A percentile compares a stretch with the other conserved stretches of the same genome.
Conservation (phyloP, 2,113 vertebrate genomes). For the Diadophis punctatus region DNA sequence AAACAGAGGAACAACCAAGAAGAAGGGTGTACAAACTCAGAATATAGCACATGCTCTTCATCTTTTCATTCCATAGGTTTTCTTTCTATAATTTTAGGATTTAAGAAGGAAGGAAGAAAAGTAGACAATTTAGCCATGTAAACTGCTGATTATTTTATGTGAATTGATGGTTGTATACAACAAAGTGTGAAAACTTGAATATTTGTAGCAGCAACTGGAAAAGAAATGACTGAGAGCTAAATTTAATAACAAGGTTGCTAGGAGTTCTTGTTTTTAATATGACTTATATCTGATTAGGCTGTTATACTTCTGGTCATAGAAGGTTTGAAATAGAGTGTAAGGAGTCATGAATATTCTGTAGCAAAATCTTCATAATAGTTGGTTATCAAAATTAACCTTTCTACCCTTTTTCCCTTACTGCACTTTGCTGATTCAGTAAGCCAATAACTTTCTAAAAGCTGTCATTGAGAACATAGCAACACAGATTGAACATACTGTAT, state of each 20-base stretch:
- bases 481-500: conserved; percentile 24
- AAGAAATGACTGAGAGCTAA: background rate
- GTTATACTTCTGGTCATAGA: background rate
- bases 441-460: conserved; percentile 25
- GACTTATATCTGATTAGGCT: conserved; percentile 8
- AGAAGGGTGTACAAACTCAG: background rate
- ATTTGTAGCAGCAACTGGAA: background rate
- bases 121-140: background rate
- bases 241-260: background rate
- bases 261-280: background rate
- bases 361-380: conserved; percentile 34
- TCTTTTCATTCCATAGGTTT: background rate
- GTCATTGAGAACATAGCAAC: background rate
- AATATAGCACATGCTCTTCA: background rate
- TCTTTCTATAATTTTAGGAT: background rate
- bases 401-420: background rate
- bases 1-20: background rate
- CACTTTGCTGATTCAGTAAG: background rate
- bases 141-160: background rate
- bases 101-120: background rate
- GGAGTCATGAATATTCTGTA: conserved; percentile 18
- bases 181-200: background rate
- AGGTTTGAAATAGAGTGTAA: background rate
- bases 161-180: background rate
- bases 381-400: background rate